Percentiles rank a stretch among this genome's conserved stretches.
These are phyloP conservation scores for Ethmia dodecea DNA, from an alignment of 2,888 invertebrate genomes.

Conservation along the genomic window DNA sequence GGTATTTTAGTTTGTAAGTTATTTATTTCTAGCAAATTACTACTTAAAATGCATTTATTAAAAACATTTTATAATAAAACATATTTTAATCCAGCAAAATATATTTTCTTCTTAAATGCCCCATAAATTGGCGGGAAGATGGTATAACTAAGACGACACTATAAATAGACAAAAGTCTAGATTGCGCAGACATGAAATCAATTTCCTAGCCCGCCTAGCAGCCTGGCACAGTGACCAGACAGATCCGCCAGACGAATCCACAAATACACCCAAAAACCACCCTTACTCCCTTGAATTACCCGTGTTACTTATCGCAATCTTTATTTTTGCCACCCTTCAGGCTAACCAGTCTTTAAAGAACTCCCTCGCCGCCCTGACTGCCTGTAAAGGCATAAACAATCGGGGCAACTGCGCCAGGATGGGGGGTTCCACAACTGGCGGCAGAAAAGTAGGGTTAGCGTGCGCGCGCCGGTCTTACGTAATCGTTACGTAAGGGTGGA, in stretches of 20 bases:
- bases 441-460: slow-evolving; percentile 36
- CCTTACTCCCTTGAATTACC: slow-evolving; percentile 6
- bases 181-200: slow-evolving; percentile 37
- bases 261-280: slow-evolving; percentile 12
- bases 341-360: slow-evolving; percentile 27
- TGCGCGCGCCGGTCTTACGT: slow-evolving; percentile 70
- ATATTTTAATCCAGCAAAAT: too few species aligned
- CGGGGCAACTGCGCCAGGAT: background rate
- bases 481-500: slow-evolving; percentile 65
- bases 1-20: too few species aligned
- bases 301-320: background rate
- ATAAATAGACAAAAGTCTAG: too few species aligned
- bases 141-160: too few species aligned
- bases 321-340: background rate
- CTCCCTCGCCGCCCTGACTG: slow-evolving; percentile 20
- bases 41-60: too few species aligned
- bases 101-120: too few species aligned
- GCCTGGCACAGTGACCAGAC: slow-evolving; percentile 31
- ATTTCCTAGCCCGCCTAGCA: slow-evolving; percentile 36
- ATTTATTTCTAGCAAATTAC: too few species aligned
- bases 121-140: too few species aligned
- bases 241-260: background rate
- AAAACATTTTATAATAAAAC: too few species aligned
- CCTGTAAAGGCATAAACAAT: background rate
- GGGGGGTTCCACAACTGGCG: slow-evolving; percentile 25